A percentile compares a stretch with the other conserved stretches of the same genome.
Conservation (phyloP, 2,888 invertebrate species). For the Drepana falcataria region DNA sequence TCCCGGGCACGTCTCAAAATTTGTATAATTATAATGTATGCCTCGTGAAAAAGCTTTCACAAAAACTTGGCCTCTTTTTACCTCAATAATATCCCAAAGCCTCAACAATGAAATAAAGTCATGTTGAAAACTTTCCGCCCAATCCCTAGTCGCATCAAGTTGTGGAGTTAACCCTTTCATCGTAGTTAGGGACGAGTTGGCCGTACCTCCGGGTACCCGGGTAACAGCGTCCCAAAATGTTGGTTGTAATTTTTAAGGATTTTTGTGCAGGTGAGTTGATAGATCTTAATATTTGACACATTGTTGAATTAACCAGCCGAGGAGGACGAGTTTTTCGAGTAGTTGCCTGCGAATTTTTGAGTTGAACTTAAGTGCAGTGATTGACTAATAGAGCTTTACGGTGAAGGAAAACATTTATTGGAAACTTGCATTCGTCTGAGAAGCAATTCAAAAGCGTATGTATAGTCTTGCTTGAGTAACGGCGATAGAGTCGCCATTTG, state of each 20-base stretch:
- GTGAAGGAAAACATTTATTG: too few species aligned
- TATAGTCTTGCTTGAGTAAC: too few species aligned
- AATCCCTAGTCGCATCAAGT: conserved; percentile 8
- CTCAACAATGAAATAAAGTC: conserved; percentile 5
- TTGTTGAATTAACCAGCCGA: background rate
- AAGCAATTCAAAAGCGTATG: too few species aligned
- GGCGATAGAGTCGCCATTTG: too few species aligned
- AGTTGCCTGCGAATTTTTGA: too few species aligned
- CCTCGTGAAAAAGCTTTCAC: background rate
- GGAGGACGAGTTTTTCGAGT: conserved; percentile 16
- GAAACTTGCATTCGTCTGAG: too few species aligned
- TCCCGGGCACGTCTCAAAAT: too few species aligned
- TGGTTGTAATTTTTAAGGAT: background rate
- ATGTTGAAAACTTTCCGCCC: conserved; percentile 1
- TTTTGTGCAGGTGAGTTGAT: background rate
- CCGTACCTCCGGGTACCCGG: background rate
- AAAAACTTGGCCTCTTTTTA: background rate
- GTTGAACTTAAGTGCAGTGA: too few species aligned
- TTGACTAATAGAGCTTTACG: too few species aligned
- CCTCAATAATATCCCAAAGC: background rate
- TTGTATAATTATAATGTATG: background rate
- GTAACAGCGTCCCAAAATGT: background rate
- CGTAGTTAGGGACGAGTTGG: conserved; percentile 2
- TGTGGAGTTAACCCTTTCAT: conserved; percentile 14
- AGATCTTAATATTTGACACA: background rate